Evolutionary conservation across 2,888 invertebrate genomes (phyloP).

Genomic region (Cybosia mesomella): DNA sequence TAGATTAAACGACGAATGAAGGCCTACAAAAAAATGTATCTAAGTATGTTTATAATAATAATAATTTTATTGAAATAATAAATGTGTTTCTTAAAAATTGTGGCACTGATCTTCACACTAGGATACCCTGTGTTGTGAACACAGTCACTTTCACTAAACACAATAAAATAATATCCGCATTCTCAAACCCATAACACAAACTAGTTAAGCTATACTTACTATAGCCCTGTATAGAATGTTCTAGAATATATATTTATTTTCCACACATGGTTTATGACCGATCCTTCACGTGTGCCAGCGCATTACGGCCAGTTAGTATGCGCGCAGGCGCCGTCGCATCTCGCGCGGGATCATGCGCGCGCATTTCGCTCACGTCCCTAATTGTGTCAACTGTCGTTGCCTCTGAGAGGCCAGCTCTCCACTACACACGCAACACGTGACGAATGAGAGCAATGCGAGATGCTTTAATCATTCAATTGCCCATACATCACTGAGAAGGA

Average conservation of each 20-base stretch:
- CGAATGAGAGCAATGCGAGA: slow-evolving; percentile 6
- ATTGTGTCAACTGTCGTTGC: slow-evolving; percentile 61
- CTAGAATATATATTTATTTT: not conserved
- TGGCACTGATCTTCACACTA: too few species aligned
- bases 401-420: slow-evolving; percentile 2
- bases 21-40: too few species aligned
- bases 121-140: too few species aligned
- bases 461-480: slow-evolving; percentile 15
- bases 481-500: slow-evolving; percentile 11
- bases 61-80: too few species aligned
- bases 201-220: too few species aligned
- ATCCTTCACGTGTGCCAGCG: not conserved
- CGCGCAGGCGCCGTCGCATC: slow-evolving; percentile 37
- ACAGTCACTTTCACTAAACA: too few species aligned
- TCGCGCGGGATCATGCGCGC: slow-evolving; percentile 41
- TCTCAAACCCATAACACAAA: too few species aligned
- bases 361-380: slow-evolving; percentile 72
- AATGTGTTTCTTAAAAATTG: too few species aligned
- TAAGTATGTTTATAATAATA: too few species aligned
- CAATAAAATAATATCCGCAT: too few species aligned
- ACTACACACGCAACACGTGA: not conserved
- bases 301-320: slow-evolving; percentile 54
- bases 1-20: too few species aligned
- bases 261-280: slow-evolving; percentile 18
- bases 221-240: too few species aligned